A percentile compares a stretch with the other conserved stretches of the same genome.
Conservation (phyloP, 2,888 invertebrate species). For the Orthonevra nobilis region DNA sequence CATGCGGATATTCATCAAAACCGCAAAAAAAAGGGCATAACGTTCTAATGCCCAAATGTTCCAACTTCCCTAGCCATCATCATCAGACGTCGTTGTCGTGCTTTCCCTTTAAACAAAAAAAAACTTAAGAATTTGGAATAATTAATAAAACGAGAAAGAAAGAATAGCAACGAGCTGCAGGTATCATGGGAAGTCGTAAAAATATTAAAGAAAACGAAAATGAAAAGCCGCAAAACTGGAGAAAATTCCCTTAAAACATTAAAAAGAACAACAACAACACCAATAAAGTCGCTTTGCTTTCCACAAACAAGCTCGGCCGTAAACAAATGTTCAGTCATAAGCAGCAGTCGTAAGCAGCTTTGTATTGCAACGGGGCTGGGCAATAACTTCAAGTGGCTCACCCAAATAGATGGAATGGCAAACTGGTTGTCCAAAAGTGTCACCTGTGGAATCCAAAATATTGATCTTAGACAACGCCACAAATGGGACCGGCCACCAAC, state of each 20-base stretch:
- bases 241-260: slow-evolving; percentile 39
- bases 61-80: neutral
- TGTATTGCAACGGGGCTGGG: slow-evolving; percentile 2
- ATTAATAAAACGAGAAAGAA: slow-evolving; percentile 12
- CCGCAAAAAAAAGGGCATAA: slow-evolving; percentile 6
- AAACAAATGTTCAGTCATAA: slow-evolving; percentile 24
- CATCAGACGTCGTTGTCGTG: neutral
- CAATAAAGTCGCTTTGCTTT: neutral
- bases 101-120: slow-evolving; percentile 20
- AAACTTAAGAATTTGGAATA: slow-evolving; percentile 20
- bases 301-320: neutral
- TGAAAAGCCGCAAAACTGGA: slow-evolving; percentile 2
- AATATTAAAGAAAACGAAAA: slow-evolving; percentile 16
- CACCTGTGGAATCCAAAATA: slow-evolving; percentile 41
- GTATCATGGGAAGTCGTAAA: slow-evolving; percentile 24
- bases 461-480: slow-evolving; percentile 16
- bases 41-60: neutral
- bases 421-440: slow-evolving; percentile 54
- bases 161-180: slow-evolving; percentile 14
- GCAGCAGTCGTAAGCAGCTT: too few species aligned
- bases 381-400: slow-evolving; percentile 49
- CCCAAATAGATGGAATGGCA: slow-evolving; percentile 33
- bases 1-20: neutral
- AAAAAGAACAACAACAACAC: too few species aligned
- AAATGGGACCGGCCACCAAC: slow-evolving; percentile 11